Evolutionary conservation across 1,140 invertebrate species (phyloP).

Genomic region (Drosophila asahinai): DNA sequence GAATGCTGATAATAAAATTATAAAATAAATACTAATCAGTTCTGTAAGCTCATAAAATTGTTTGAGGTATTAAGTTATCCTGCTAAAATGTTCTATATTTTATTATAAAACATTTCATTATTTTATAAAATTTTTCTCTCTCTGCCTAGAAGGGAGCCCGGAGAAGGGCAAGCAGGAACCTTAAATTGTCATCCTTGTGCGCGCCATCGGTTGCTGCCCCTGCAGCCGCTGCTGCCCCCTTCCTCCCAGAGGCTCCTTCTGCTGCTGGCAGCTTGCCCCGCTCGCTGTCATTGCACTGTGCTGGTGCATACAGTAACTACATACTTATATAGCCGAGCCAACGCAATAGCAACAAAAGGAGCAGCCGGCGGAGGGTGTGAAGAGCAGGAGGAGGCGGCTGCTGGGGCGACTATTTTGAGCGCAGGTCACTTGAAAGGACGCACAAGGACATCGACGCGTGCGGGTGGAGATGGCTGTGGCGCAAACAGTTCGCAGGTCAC

Average conservation of each 20-base stretch:
- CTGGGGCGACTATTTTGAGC: conserved; percentile 64
- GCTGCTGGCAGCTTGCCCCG: conserved; percentile 45
- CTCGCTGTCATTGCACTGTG: conserved; percentile 69
- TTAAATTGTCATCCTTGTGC: conserved; percentile 70
- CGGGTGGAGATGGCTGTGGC: conserved; percentile 49
- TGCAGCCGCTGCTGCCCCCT: conserved; percentile 14
- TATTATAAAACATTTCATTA: neutral
- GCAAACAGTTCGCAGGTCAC: conserved; percentile 60
- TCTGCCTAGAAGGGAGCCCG: too few species aligned
- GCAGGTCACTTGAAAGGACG: conserved; percentile 76
- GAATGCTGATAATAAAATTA: too few species aligned
- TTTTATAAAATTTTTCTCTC: neutral
- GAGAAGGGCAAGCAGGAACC: conserved; percentile 38
- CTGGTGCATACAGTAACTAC: conserved; percentile 41
- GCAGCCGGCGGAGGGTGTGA: conserved; percentile 10
- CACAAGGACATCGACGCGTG: conserved; percentile 65
- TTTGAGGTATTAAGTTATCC: too few species aligned
- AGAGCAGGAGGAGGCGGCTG: conserved; percentile 16
- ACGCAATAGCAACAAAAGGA: conserved; percentile 13
- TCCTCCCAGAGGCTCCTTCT: conserved; percentile 23
- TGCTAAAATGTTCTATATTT: too few species aligned
- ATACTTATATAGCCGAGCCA: conserved; percentile 9
- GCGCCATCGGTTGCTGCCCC: conserved; percentile 51
- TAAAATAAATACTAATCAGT: too few species aligned
- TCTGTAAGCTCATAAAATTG: too few species aligned